A percentile compares a stretch with the other conserved stretches of the same genome.
These are phyloP conservation scores for Adelphocoris suturalis DNA, from an alignment of 2,888 invertebrate species.

Conservation along the genomic window DNA sequence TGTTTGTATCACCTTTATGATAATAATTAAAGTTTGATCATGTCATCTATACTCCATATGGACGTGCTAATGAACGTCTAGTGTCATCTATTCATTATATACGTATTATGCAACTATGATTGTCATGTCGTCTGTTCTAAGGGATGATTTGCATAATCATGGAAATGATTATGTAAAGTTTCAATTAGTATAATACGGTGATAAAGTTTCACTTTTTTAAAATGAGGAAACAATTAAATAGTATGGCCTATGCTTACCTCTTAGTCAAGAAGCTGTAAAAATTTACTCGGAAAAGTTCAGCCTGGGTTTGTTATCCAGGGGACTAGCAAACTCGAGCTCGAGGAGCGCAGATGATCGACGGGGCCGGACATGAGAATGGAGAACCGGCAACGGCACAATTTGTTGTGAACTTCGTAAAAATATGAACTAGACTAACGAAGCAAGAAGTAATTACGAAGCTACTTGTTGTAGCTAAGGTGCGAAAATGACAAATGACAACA, in stretches of 20 bases:
- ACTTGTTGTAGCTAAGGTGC: not conserved
- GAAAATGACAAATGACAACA: constrained; percentile 26
- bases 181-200: no score
- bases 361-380: not conserved
- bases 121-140: no score
- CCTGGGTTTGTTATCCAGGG: not conserved
- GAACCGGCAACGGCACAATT: not conserved
- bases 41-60: no score
- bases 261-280: not conserved
- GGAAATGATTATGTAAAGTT: no score
- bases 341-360: not conserved
- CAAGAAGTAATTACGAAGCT: constrained; percentile 2
- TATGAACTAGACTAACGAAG: not conserved
- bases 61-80: no score
- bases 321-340: not conserved
- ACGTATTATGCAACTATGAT: no score
- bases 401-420: not conserved
- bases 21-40: no score
- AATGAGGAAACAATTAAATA: no score
- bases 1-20: no score
- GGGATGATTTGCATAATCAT: no score
- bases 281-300: not conserved
- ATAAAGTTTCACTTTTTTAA: no score
- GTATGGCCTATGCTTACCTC: not conserved
- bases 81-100: no score